These are phyloP conservation scores for Nothura maculosa DNA, from an alignment of 2,797 vertebrate species.

Conservation along the genomic window DNA sequence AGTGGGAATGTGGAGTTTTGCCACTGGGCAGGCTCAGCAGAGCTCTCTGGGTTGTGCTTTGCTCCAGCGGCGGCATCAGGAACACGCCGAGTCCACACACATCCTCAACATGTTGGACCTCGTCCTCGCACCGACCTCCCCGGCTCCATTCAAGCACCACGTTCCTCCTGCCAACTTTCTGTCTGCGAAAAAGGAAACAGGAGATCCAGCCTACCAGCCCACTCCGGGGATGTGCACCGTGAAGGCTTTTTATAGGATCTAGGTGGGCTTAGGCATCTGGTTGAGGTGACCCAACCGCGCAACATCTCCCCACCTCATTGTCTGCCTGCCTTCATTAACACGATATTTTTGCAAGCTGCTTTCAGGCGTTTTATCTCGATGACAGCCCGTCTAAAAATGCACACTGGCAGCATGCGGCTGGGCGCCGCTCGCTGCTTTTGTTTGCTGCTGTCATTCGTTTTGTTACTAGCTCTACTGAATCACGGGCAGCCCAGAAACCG, in stretches of 20 bases:
- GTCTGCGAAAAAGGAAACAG: not conserved
- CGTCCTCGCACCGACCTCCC: accelerated
- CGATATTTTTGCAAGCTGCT: accelerated
- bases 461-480: not conserved
- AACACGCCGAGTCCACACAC: not conserved
- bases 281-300: not conserved
- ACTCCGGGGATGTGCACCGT: accelerated
- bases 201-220: not conserved
- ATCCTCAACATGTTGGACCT: not conserved
- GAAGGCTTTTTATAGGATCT: not conserved
- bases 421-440: not conserved
- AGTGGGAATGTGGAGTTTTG: accelerated
- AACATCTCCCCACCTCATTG: not conserved
- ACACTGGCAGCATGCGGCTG: accelerated
- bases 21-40: not conserved
- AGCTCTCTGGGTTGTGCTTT: not conserved
- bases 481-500: not conserved
- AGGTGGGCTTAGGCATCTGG: not conserved
- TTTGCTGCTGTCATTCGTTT: not conserved
- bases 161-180: not conserved
- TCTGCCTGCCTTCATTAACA: not conserved
- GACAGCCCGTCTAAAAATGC: not conserved
- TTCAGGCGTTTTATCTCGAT: accelerated
- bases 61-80: no score
- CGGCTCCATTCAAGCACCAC: not conserved